Conservation (phyloP, 2,113 vertebrate species). For the Pelusios castaneus region DNA sequence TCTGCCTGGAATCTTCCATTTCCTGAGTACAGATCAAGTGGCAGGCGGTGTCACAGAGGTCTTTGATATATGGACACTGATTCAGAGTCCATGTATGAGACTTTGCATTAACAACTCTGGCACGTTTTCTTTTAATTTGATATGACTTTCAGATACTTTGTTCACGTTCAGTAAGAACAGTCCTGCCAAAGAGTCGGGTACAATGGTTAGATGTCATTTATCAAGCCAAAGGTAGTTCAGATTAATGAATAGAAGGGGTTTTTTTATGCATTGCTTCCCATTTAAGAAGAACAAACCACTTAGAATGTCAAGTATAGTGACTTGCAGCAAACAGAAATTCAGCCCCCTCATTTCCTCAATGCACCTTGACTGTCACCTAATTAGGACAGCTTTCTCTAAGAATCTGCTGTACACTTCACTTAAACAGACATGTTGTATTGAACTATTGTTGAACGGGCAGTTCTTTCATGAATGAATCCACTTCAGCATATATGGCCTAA, state of each 20-base stretch:
- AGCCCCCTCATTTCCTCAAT: slow-evolving; percentile 42
- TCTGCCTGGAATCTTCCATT: slow-evolving; percentile 88
- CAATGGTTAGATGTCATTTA: slow-evolving; percentile 29
- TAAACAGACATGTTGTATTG: slow-evolving; percentile 10
- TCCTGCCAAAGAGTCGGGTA: not conserved
- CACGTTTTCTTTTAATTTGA: slow-evolving; percentile 53
- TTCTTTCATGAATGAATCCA: slow-evolving; percentile 15
- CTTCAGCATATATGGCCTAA: not conserved
- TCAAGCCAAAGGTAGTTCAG: slow-evolving; percentile 27
- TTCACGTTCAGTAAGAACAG: not conserved
- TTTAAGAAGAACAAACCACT: not conserved
- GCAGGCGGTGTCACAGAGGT: slow-evolving; percentile 80
- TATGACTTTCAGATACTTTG: slow-evolving; percentile 36
- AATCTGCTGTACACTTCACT: not conserved
- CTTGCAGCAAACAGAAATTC: not conserved
- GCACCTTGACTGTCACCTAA: not conserved
- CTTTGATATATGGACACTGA: slow-evolving; percentile 87
- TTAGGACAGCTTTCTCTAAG: slow-evolving; percentile 26
- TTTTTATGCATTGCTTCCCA: not conserved
- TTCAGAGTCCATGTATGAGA: slow-evolving; percentile 76
- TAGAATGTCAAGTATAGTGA: not conserved
- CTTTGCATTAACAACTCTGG: slow-evolving; percentile 83
- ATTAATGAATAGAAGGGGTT: slow-evolving; percentile 6
- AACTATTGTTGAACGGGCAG: not conserved
- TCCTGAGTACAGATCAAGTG: slow-evolving; percentile 85